Base-by-base conservation (phyloP, 2,888 invertebrate species). In the Morpho deidamia region DNA sequence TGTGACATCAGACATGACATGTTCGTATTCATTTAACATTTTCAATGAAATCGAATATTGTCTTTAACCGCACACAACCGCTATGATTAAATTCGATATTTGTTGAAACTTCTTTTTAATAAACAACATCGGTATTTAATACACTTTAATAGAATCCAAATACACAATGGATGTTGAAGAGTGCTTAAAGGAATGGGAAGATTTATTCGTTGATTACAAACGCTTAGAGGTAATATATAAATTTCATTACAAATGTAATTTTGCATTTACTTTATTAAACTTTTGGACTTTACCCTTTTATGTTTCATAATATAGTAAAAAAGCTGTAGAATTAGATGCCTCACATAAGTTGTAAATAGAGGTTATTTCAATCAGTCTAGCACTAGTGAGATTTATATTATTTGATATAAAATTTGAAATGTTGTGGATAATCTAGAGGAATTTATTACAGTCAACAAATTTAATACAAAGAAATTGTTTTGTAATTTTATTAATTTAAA, bases 101-200 rank as follows among this genome's bases (percentile, higher is more conserved):
- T 34, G 8, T 49, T 35, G 49, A 51, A 45, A 34, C 48, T 51
- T 51, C 23, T 37, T 40, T 41, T 9, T 48, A 38, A 38, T 43
- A n/a, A 35, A 40, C 43, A 14, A 12, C 37, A 40, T 37, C 8
- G 11, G 33, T 35, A 37, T 37, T 11, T 35, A 35, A 32, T n/a
- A 8, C 41, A 33, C 37, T 48, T 44, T 40, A 44, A 44, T 42
- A 55, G 37, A 32, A 42, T 11, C 35, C 8, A 43, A 14, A 42
- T 9, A 14, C 48, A 71, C 62, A 59, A 92, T 92, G 92, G 92
- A 93, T 70, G 81, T 91, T 60, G 92, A 92, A 63, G 92, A 93
- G 67, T 91, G 93, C 76, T 59, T 92, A 45, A 93, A 93, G 73
- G 96, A 96, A 74, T 96, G 95, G 95, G 92, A 94, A 62, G 96